Conservation (phyloP, 2,797 vertebrate species). For the Vespertilio murinus region DNA sequence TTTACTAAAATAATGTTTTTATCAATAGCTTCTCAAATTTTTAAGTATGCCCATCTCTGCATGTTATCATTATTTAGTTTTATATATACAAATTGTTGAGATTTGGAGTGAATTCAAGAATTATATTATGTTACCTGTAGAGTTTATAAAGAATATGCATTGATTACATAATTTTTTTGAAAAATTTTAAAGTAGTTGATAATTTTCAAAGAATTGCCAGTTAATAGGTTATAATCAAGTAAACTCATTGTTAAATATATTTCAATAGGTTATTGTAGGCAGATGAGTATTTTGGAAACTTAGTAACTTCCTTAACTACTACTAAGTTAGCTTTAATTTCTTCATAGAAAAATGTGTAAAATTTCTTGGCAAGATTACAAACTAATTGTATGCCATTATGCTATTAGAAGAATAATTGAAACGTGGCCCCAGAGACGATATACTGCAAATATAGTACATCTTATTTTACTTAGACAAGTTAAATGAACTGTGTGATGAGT, state of each 20-base stretch:
- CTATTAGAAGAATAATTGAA: slow-evolving; percentile 87
- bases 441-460: slow-evolving; percentile 83
- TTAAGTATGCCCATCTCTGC: neutral
- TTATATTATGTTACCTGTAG: neutral
- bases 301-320: slow-evolving; percentile 79
- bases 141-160: slow-evolving; percentile 8
- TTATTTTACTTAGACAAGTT: slow-evolving; percentile 87
- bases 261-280: slow-evolving; percentile 71
- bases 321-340: slow-evolving; percentile 82
- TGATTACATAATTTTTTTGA: slow-evolving; percentile 50
- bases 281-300: slow-evolving; percentile 77
- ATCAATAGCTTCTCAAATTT: neutral
- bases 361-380: slow-evolving; percentile 83
- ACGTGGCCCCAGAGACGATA: slow-evolving; percentile 82
- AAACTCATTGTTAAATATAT: slow-evolving; percentile 69
- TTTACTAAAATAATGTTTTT: slow-evolving; percentile 28
- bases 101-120: neutral
- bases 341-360: slow-evolving; percentile 85
- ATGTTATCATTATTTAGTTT: slow-evolving; percentile 20
- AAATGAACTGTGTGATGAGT: slow-evolving; percentile 87
- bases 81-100: slow-evolving; percentile 6
- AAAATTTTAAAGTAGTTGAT: slow-evolving; percentile 56
- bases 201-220: slow-evolving; percentile 57
- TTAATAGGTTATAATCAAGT: slow-evolving; percentile 59
- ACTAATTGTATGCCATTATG: slow-evolving; percentile 86